Conservation (phyloP, 2,113 vertebrate species). For the Irena cyanogastra region DNA sequence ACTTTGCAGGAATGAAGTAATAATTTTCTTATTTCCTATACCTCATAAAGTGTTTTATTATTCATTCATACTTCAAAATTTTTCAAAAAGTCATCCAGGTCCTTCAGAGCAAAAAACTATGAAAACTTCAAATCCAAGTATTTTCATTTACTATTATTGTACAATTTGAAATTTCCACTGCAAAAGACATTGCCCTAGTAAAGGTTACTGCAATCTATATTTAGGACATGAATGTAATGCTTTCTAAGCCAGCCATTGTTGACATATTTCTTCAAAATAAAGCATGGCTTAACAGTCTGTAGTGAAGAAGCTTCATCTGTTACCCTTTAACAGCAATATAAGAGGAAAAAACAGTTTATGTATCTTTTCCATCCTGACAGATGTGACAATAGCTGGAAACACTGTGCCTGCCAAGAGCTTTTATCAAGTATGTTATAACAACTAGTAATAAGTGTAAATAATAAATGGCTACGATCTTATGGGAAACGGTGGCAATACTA, state of each 20-base stretch:
- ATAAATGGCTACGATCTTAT: constrained; percentile 85
- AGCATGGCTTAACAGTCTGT: constrained; percentile 29
- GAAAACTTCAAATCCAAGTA: neutral
- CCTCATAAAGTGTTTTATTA: neutral
- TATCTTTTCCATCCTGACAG: constrained; percentile 76
- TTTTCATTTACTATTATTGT: neutral
- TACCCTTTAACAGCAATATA: constrained; percentile 52
- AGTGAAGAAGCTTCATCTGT: constrained; percentile 57
- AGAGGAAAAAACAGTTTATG: constrained; percentile 70
- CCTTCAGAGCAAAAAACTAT: neutral
- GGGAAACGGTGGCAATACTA: constrained; percentile 74
- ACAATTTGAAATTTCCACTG: neutral
- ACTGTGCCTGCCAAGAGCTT: constrained; percentile 84
- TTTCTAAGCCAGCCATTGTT: constrained; percentile 19
- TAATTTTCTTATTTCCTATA: neutral
- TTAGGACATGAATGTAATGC: neutral
- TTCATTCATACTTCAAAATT: neutral
- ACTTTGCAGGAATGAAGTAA: neutral
- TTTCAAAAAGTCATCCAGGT: neutral
- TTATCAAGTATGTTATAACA: constrained; percentile 88
- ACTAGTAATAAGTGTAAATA: constrained; percentile 91
- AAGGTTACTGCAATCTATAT: constrained; percentile 29
- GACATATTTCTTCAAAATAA: constrained; percentile 57
- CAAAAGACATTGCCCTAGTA: neutral
- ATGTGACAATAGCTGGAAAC: constrained; percentile 82